Conservation (phyloP, 2,888 invertebrate genomes). For the Scaptomyza cyrtandrae region DNA sequence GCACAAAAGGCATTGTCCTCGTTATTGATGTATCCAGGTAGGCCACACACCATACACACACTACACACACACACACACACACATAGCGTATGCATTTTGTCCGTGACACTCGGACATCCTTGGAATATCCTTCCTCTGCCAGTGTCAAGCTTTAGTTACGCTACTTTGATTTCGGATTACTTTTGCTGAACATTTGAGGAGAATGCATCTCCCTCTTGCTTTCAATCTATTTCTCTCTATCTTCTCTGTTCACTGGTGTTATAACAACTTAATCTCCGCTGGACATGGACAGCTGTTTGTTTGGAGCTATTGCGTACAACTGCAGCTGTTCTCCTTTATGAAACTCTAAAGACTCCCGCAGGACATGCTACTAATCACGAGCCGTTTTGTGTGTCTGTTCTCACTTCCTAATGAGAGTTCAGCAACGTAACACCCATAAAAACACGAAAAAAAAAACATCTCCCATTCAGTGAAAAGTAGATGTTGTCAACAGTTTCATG, state of each 20-base stretch:
- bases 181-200: conserved; percentile 27
- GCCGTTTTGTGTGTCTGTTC: conserved; percentile 46
- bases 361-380: conserved; percentile 67
- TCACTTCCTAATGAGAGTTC: conserved; percentile 77
- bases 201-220: neutral
- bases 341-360: conserved; percentile 59
- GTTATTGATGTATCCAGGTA: conserved; percentile 53
- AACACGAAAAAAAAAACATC: conserved; percentile 6
- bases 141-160: conserved; percentile 70
- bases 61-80: neutral
- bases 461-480: conserved; percentile 1
- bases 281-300: conserved; percentile 52
- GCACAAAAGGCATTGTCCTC: conserved; percentile 64
- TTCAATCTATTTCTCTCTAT: neutral
- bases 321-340: conserved; percentile 53
- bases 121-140: conserved; percentile 36
- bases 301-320: conserved; percentile 8
- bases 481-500: conserved; percentile 28
- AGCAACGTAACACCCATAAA: conserved; percentile 69
- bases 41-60: conserved; percentile 5
- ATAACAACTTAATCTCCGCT: conserved; percentile 61
- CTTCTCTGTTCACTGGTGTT: conserved; percentile 16
- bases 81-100: conserved; percentile 43
- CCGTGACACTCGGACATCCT: conserved; percentile 46
- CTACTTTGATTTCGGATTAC: conserved; percentile 72